These are phyloP conservation scores for Marmota monax DNA, from an alignment of 2,113 vertebrate species.

Conservation along the genomic window DNA sequence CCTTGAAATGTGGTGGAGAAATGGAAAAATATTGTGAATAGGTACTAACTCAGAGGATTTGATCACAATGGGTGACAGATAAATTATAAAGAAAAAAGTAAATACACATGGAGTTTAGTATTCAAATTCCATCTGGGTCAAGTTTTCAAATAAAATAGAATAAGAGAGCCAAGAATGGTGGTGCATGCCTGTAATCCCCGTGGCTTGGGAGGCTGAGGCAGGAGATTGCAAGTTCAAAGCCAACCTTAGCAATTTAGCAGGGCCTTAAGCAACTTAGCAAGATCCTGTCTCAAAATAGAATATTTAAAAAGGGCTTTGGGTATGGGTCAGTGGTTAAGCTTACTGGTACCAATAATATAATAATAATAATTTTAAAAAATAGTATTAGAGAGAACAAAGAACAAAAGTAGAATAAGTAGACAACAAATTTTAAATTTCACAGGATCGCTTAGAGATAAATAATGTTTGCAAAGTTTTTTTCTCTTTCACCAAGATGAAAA, in stretches of 20 bases:
- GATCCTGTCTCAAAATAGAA: too few species aligned
- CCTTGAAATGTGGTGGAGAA: not conserved
- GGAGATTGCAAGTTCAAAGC: too few species aligned
- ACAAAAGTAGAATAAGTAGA: not conserved
- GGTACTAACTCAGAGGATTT: conserved; percentile 13
- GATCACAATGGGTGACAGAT: not conserved
- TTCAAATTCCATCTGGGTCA: conserved; percentile 14
- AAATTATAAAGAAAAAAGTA: conserved; percentile 44
- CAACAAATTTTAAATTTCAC: conserved; percentile 44
- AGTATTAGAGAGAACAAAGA: conserved; percentile 38
- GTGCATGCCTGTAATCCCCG: too few species aligned
- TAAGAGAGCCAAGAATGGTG: not conserved
- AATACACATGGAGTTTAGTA: not conserved
- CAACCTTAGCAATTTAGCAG: too few species aligned
- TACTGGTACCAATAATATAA: too few species aligned
- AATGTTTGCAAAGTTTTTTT: not conserved
- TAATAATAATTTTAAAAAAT: not conserved
- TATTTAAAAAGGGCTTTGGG: too few species aligned
- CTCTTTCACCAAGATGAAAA: conserved; percentile 48
- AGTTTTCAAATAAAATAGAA: conserved; percentile 24
- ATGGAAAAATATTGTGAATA: not conserved
- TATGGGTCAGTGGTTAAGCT: too few species aligned
- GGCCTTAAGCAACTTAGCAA: too few species aligned
- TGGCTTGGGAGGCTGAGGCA: too few species aligned
- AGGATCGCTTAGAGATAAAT: conserved; percentile 21